Percentiles rank a stretch among this genome's conserved stretches.
Evolutionary conservation across 2,797 vertebrate species (phyloP).

Genomic region (Darevskia nairensis): DNA sequence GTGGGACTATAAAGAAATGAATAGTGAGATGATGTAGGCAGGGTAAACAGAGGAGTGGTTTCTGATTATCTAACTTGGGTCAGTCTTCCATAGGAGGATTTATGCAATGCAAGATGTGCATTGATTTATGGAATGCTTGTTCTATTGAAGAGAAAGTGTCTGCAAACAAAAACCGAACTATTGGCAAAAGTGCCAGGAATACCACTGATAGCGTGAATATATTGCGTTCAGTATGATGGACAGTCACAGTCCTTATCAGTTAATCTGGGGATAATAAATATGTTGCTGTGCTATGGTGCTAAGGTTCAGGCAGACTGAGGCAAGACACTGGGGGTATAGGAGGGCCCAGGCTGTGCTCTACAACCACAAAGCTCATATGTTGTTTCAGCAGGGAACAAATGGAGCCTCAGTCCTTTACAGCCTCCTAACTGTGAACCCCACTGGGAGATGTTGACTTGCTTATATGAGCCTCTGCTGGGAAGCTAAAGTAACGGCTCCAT

Average conservation of each 20-base stretch:
- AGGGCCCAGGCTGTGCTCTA: too few relatives aligned
- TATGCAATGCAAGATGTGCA: not conserved
- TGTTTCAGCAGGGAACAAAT: too few relatives aligned
- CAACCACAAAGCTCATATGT: too few relatives aligned
- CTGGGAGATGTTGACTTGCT: too few relatives aligned
- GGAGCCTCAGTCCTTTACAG: too few relatives aligned
- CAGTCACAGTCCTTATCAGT: not conserved
- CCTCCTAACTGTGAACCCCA: too few relatives aligned
- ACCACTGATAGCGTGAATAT: not conserved
- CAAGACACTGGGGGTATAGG: too few relatives aligned
- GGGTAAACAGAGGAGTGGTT: not conserved
- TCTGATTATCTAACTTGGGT: not conserved
- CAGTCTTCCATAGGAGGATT: not conserved
- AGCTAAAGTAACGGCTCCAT: too few relatives aligned
- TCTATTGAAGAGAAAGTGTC: not conserved
- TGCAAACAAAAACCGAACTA: not conserved
- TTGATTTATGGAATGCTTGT: not conserved
- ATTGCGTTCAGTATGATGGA: not conserved
- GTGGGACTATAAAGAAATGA: not conserved
- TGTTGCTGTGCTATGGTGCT: too few relatives aligned
- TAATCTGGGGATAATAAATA: not conserved
- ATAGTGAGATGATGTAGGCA: not conserved
- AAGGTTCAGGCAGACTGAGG: too few relatives aligned
- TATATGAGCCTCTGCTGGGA: too few relatives aligned
- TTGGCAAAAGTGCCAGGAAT: not conserved